These are phyloP conservation scores for Pandemis corylana DNA, from an alignment of 2,888 invertebrate species.

Conservation along the genomic window DNA sequence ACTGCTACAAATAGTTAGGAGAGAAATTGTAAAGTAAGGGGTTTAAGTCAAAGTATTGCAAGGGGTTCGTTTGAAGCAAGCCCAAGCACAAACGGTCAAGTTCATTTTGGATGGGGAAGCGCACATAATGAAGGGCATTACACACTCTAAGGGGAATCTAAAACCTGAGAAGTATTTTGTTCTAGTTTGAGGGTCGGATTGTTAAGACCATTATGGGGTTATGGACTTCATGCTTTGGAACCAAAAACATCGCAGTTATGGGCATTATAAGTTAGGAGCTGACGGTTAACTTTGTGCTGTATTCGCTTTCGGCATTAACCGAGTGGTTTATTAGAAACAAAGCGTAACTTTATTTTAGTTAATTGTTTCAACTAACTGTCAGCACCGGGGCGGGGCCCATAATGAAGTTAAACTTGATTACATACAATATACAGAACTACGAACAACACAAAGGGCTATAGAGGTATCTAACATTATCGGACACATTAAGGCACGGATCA, in stretches of 20 bases:
- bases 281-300: constrained; percentile 70
- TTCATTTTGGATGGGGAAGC: constrained; percentile 72
- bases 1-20: constrained; percentile 22
- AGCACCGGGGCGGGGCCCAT: constrained; percentile 69
- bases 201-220: constrained; percentile 56
- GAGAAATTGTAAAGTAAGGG: constrained; percentile 45
- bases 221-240: constrained; percentile 80
- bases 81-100: constrained; percentile 76
- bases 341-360: constrained; percentile 10
- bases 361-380: constrained; percentile 71
- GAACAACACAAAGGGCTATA: constrained; percentile 83
- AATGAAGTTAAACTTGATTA: constrained; percentile 62
- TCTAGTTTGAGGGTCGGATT: constrained; percentile 64
- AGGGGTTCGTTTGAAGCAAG: constrained; percentile 77
- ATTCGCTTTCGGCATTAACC: constrained; percentile 39
- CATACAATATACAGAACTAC: constrained; percentile 78
- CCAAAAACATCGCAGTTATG: constrained; percentile 68
- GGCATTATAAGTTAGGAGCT: constrained; percentile 62
- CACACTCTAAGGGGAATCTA: constrained; percentile 72
- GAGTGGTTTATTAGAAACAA: constrained; percentile 6
- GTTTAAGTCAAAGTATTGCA: constrained; percentile 58
- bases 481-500: constrained; percentile 83
- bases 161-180: constrained; percentile 67
- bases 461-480: constrained; percentile 78
- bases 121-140: constrained; percentile 66